Evolutionary conservation across 2,797 vertebrate genomes (phyloP).

Genomic region (Toxotes lorentzi): DNA sequence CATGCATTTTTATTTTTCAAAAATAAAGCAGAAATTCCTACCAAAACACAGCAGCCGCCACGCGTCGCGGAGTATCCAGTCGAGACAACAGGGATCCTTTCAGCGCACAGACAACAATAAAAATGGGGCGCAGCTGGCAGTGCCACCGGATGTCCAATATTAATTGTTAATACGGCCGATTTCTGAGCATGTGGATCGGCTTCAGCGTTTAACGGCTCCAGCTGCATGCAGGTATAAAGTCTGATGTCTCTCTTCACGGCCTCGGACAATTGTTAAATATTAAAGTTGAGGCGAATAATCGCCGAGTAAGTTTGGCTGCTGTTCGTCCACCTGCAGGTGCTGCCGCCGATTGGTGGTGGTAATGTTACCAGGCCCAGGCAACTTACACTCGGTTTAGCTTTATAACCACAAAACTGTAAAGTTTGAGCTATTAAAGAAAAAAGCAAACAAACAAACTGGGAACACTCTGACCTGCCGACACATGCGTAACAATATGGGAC

Average conservation of each 20-base stretch:
- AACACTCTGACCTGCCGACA: no score
- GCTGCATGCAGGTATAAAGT: background rate
- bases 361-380: slow-evolving; percentile 40
- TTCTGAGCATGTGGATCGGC: slow-evolving; percentile 47
- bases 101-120: slow-evolving; percentile 76
- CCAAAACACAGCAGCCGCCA: slow-evolving; percentile 11
- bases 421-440: background rate
- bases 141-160: slow-evolving; percentile 83
- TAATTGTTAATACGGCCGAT: slow-evolving; percentile 76
- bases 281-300: slow-evolving; percentile 45
- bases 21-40: no score
- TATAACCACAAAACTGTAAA: background rate
- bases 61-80: slow-evolving; percentile 57
- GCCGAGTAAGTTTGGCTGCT: slow-evolving; percentile 49
- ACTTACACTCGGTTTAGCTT: background rate
- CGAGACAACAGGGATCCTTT: slow-evolving; percentile 63
- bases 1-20: background rate
- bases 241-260: background rate
- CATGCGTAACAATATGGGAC: background rate
- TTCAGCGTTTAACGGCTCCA: background rate
- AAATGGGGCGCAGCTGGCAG: slow-evolving; percentile 83
- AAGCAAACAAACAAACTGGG: no score
- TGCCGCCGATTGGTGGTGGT: slow-evolving; percentile 27
- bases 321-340: slow-evolving; percentile 74
- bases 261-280: slow-evolving; percentile 34